phyloP scores from a whole-genome alignment of 1,140 invertebrate genomes.

The Fopius arisanus region DNA sequence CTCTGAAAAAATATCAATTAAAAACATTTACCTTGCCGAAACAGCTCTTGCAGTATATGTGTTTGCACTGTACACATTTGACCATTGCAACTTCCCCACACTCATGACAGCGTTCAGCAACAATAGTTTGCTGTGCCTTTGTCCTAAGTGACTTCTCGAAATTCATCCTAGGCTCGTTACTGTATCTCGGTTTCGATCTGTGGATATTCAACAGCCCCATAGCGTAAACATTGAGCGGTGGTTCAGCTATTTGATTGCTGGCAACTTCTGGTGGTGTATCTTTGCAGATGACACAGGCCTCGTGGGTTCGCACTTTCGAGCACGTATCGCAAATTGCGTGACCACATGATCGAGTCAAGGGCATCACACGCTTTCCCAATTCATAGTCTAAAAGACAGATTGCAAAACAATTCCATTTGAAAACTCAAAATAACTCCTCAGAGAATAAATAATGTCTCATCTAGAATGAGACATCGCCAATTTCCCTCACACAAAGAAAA shows the following conservation, averaged over 20 bases:
- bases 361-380: constrained; percentile 36
- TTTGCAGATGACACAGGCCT: constrained; percentile 34
- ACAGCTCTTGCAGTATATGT: neutral
- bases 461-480: no score
- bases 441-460: no score
- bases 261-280: neutral
- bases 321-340: constrained; percentile 57
- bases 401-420: no score
- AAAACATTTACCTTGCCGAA: neutral
- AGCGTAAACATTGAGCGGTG: constrained; percentile 43
- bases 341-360: constrained; percentile 58
- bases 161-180: constrained; percentile 40
- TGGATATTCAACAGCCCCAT: constrained; percentile 39
- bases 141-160: constrained; percentile 36
- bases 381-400: constrained; percentile 36
- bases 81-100: neutral
- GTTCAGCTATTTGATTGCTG: neutral
- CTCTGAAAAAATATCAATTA: neutral
- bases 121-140: constrained; percentile 26
- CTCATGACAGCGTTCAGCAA: neutral
- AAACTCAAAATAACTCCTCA: no score
- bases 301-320: constrained; percentile 19
- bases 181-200: neutral
- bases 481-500: no score
- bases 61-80: neutral